Conservation (phyloP, 2,797 vertebrate genomes). For the Gastrophryne carolinensis region DNA sequence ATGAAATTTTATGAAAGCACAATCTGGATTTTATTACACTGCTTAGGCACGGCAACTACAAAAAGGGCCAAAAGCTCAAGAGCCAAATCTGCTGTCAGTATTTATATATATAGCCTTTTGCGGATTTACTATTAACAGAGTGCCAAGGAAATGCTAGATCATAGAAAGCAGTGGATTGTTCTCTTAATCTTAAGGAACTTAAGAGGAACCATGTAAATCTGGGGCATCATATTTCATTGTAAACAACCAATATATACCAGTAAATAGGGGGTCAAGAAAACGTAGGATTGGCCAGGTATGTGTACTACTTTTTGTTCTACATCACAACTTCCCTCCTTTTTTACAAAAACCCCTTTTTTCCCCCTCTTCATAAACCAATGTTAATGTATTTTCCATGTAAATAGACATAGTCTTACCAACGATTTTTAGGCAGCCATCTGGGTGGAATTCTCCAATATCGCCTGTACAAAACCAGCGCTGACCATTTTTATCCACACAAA, state of each 20-base stretch:
- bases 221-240: slow-evolving; percentile 20
- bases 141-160: background rate
- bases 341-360: no score
- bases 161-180: background rate
- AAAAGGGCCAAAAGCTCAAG: background rate
- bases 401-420: slow-evolving; percentile 80
- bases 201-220: background rate
- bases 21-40: no score
- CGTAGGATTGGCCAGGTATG: no score
- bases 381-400: no score
- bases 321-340: no score
- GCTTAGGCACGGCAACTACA: background rate
- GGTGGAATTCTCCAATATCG: slow-evolving; percentile 89
- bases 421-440: slow-evolving; percentile 90
- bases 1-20: no score
- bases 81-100: slow-evolving; percentile 3
- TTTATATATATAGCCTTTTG: background rate
- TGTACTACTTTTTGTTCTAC: no score
- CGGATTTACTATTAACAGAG: background rate
- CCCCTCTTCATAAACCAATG: no score
- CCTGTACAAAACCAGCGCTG: slow-evolving; percentile 95
- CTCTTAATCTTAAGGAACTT: background rate
- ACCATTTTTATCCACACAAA: slow-evolving; percentile 81
- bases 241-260: slow-evolving; percentile 18
- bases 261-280: no score